phyloP scores from a whole-genome alignment of 2,888 invertebrate genomes.

The Miltochrista miniata region DNA sequence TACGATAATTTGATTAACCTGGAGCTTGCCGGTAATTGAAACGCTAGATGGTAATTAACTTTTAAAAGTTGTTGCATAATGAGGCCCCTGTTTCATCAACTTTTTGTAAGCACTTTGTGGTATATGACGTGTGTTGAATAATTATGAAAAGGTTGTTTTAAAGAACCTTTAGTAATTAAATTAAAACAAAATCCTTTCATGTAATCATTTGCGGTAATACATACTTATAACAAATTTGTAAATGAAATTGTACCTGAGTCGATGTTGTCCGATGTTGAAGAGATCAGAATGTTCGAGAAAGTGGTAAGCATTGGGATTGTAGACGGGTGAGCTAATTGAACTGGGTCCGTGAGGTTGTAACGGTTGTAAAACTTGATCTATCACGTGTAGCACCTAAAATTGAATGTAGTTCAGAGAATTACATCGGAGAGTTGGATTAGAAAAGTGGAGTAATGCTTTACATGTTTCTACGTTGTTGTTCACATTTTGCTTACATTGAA shows the following conservation, averaged over 20 bases:
- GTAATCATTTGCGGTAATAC: too few relatives aligned
- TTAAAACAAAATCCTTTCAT: neutral
- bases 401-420: constrained; percentile 2
- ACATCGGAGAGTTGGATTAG: too few relatives aligned
- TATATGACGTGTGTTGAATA: constrained; percentile 11
- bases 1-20: constrained; percentile 46
- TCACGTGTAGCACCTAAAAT: constrained; percentile 91
- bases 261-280: constrained; percentile 88
- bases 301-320: constrained; percentile 92
- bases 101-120: constrained; percentile 19
- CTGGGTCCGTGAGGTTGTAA: constrained; percentile 85
- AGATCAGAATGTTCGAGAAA: constrained; percentile 91
- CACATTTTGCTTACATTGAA: too few relatives aligned
- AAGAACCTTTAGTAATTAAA: neutral
- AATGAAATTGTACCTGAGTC: constrained; percentile 84
- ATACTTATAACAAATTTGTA: neutral
- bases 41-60: constrained; percentile 51
- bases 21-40: constrained; percentile 52
- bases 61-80: constrained; percentile 30
- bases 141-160: neutral
- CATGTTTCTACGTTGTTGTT: too few relatives aligned
- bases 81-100: constrained; percentile 24
- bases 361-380: constrained; percentile 93
- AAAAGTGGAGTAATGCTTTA: too few relatives aligned
- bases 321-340: constrained; percentile 84